These are phyloP conservation scores for Chelonus insularis DNA, from an alignment of 1,140 invertebrate genomes.

Conservation along the genomic window DNA sequence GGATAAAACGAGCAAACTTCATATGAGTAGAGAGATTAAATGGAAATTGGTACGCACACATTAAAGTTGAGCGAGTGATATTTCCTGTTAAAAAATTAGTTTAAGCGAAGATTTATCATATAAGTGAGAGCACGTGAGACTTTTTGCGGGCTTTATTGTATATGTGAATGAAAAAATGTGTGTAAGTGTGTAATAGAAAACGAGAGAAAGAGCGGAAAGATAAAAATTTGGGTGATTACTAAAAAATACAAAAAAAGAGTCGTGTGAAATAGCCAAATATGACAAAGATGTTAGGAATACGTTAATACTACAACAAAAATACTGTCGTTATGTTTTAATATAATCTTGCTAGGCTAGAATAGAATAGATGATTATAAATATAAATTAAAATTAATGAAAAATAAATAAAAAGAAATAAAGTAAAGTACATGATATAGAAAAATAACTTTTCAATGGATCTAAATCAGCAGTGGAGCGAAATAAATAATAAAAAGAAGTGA, in stretches of 20 bases:
- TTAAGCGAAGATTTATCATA: constrained; percentile 35
- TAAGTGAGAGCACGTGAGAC: constrained; percentile 22
- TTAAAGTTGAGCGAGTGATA: constrained; percentile 45
- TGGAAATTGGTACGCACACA: constrained; percentile 49
- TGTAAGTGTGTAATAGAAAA: background rate
- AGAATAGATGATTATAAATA: constrained; percentile 12
- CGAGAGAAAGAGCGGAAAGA: background rate
- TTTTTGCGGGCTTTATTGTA: constrained; percentile 3
- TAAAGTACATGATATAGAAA: background rate
- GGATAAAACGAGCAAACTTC: constrained; percentile 10
- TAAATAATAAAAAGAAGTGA: constrained; percentile 7
- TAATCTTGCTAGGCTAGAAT: constrained; percentile 35
- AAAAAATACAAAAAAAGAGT: constrained; percentile 13
- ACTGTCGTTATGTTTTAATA: constrained; percentile 33
- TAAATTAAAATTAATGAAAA: constrained; percentile 3
- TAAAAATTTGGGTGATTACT: constrained; percentile 2
- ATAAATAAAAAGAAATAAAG: constrained; percentile 3
- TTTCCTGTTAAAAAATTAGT: constrained; percentile 37
- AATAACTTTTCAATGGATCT: background rate
- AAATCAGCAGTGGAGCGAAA: background rate
- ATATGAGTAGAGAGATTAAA: background rate
- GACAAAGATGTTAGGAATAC: constrained; percentile 42
- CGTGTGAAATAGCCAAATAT: constrained; percentile 48
- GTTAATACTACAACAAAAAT: no score
- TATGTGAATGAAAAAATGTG: background rate